phyloP scores from a whole-genome alignment of 2,888 invertebrate species.

The Amblyteles armatorius region DNA sequence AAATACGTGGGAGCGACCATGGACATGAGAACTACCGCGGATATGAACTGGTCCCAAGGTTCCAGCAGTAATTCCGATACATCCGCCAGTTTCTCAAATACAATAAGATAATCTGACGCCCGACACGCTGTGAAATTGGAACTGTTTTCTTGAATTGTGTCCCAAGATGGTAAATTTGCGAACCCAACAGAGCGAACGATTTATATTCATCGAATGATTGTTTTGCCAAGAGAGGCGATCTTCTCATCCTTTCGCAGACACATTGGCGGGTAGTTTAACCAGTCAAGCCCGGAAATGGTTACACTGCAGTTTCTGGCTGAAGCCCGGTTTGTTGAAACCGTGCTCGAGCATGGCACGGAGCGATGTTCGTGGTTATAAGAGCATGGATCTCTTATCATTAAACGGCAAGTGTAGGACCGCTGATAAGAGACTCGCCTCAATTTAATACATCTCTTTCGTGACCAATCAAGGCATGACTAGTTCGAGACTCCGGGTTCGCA shows the following conservation, averaged over 20 bases:
- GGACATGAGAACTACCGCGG: not conserved
- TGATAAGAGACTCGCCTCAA: not conserved
- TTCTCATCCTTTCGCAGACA: not conserved
- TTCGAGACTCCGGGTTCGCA: not conserved
- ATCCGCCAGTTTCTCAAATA: conserved; percentile 6
- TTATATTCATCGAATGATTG: not conserved
- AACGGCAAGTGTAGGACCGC: not conserved
- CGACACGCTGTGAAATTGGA: conserved; percentile 1
- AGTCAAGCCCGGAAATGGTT: not conserved
- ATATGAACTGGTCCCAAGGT: not conserved
- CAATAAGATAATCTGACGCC: conserved; percentile 8
- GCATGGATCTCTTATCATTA: not conserved
- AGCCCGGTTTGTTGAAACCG: too few species aligned
- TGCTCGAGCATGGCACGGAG: too few species aligned
- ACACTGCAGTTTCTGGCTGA: too few species aligned
- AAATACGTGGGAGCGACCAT: conserved; percentile 12
- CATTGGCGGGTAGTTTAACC: not conserved
- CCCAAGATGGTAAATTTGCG: not conserved
- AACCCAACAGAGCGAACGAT: not conserved
- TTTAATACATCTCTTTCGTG: not conserved
- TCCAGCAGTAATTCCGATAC: conserved; percentile 17
- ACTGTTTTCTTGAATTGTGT: not conserved
- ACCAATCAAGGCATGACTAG: not conserved
- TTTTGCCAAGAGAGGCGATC: not conserved
- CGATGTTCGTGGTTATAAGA: too few species aligned